Percentiles rank a stretch among this genome's conserved stretches.
These are phyloP conservation scores for Eurystomus glaucurus DNA, from an alignment of 2,797 vertebrate species.

Conservation along the genomic window DNA sequence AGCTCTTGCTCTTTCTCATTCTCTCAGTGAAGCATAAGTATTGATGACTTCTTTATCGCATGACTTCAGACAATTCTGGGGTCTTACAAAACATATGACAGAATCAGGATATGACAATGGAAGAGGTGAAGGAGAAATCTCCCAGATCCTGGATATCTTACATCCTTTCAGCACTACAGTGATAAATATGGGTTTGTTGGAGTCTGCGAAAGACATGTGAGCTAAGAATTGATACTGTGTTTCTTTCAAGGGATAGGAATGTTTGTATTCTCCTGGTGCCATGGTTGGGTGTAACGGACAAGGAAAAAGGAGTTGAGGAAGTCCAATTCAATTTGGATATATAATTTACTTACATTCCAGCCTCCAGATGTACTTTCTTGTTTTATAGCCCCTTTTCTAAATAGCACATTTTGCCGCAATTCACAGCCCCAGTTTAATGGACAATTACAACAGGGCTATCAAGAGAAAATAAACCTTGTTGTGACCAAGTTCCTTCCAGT, in stretches of 20 bases:
- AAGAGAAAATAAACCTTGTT: background rate
- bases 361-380: background rate
- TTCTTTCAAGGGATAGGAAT: background rate
- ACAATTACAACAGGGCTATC: background rate
- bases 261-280: background rate
- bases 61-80: background rate
- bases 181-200: background rate
- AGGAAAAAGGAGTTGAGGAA: background rate
- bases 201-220: background rate
- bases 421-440: background rate
- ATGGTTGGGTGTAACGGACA: background rate
- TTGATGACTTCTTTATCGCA: background rate
- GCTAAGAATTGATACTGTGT: accelerated
- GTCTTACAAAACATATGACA: background rate
- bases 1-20: background rate
- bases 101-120: background rate
- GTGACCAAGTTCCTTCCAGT: background rate
- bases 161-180: background rate
- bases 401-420: background rate
- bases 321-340: background rate
- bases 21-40: background rate
- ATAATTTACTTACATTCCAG: background rate
- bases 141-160: background rate
- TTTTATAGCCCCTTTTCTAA: background rate
- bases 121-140: constrained; percentile 7